Conservation (phyloP, 2,888 invertebrate species). For the Oeneis ivallda region DNA sequence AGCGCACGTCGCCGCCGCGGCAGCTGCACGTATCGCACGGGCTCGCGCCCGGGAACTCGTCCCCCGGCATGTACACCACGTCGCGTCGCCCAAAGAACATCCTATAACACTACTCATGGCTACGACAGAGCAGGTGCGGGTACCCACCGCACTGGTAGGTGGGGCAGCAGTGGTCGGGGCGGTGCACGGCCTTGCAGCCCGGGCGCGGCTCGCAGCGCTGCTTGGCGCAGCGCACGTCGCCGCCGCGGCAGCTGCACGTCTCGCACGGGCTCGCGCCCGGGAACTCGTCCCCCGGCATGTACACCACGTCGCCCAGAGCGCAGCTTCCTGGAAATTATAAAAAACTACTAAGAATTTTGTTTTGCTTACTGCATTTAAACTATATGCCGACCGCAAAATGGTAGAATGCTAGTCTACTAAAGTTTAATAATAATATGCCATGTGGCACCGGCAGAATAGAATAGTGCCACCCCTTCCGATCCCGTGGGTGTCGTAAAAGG, state of each 20-base stretch:
- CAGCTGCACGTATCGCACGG: conserved; percentile 87
- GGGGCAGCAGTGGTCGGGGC: conserved; percentile 89
- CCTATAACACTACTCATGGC: too few species aligned
- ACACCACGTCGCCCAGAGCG: conserved; percentile 83
- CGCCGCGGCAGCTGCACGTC: conserved; percentile 82
- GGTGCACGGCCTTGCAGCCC: conserved; percentile 89
- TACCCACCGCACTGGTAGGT: conserved; percentile 89
- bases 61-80: conserved; percentile 84
- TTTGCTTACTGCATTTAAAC: too few species aligned
- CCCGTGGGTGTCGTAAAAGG: too few species aligned
- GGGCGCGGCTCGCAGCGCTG: conserved; percentile 86
- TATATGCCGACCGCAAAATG: too few species aligned
- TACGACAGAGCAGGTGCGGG: not conserved
- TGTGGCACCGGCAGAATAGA: too few species aligned
- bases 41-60: conserved; percentile 83
- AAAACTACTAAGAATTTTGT: not conserved
- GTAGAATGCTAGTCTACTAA: not conserved
- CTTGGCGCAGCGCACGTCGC: conserved; percentile 82
- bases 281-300: conserved; percentile 83
- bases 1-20: conserved; percentile 80
- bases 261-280: conserved; percentile 86
- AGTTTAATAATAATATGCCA: too few species aligned
- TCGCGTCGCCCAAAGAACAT: too few species aligned
- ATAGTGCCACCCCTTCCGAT: too few species aligned
- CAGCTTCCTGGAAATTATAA: conserved; percentile 69